phyloP scores from a whole-genome alignment of 2,888 invertebrate species.

The Cristatella mucedo region DNA sequence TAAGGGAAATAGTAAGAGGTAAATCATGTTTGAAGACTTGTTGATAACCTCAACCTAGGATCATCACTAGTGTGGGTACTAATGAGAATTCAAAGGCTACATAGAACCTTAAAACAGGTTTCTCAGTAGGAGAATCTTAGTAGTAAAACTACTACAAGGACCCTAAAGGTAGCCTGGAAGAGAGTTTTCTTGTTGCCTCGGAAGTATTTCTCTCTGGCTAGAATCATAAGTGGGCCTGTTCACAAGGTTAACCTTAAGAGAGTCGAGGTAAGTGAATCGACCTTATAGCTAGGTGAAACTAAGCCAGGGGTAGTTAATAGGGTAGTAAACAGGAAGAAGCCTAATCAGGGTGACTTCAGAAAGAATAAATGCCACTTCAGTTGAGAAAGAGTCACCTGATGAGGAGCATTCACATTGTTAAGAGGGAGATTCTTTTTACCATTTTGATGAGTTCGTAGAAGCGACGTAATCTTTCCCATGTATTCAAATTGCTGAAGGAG shows the following conservation, averaged over 20 bases:
- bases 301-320: neutral
- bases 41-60: slow-evolving; percentile 53
- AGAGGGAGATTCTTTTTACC: too few species aligned
- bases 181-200: slow-evolving; percentile 40
- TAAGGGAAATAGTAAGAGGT: slow-evolving; percentile 56
- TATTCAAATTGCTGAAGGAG: slow-evolving; percentile 49
- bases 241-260: slow-evolving; percentile 43
- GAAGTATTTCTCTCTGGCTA: slow-evolving; percentile 44
- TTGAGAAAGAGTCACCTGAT: slow-evolving; percentile 34
- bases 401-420: slow-evolving; percentile 10
- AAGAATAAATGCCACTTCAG: slow-evolving; percentile 39
- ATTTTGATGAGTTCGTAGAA: too few species aligned
- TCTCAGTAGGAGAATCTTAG: slow-evolving; percentile 45
- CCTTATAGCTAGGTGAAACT: neutral
- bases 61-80: slow-evolving; percentile 51
- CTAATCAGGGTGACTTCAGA: slow-evolving; percentile 44
- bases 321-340: slow-evolving; percentile 8
- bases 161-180: slow-evolving; percentile 15
- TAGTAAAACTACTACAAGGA: slow-evolving; percentile 38
- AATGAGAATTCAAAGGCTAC: slow-evolving; percentile 54
- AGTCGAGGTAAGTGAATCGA: slow-evolving; percentile 5
- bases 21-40: slow-evolving; percentile 51
- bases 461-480: slow-evolving; percentile 51
- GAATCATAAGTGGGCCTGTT: slow-evolving; percentile 47
- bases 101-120: slow-evolving; percentile 53